Base-by-base conservation (phyloP, 23 tunicate genomes). In the Corella eumyota region DNA sequence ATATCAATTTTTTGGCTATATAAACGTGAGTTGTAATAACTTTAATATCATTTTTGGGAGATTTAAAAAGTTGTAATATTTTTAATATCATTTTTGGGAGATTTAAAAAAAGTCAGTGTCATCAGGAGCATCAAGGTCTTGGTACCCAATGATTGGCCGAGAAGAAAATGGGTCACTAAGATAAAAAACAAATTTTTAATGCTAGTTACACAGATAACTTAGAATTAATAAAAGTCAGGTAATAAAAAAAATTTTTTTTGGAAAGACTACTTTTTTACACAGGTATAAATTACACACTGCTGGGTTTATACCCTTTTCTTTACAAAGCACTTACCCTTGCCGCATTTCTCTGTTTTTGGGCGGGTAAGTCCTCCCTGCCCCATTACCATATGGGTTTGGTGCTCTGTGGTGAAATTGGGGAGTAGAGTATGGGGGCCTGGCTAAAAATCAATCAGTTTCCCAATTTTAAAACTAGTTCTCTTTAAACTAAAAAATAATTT, bases 91-190 rank as follows among this genome's bases (percentile, higher is more conserved):
- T n/a, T n/a, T n/a, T n/a, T n/a, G n/a, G n/a, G n/a, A n/a, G n/a
- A n/a, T n/a, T n/a, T 73, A 88, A 32, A 88, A 88, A 30, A 88
- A 88, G 60, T 77, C 94, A 2, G 72, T 76, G 59, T 74, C 99
- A 44, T 93, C 99, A 6, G 99, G 99, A 32, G 99, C 99, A 45
- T 93, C 99, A 33, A 93, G 75, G 65, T 93, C 99, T 44, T 74
- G 85, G 61, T 93, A 93, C 15, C 74, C 90, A 19, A 79, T 79
- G 30, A 80, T 76, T 4, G 90, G 83, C 4, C 99, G 90, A 4
- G 73, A 66, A 34, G 63, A 24, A 60, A 32, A 75, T 26, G 82
- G 66, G 34, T 75, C 82, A 24, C 71, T 52, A 28, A 36, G 57
- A 19, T n/a, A 6, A 51, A n/a, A 19, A 40, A 40, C 15, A 40